These are phyloP conservation scores for Caenorhabditis japonica DNA, from an alignment of 2,888 invertebrate genomes.

Conservation along the genomic window DNA sequence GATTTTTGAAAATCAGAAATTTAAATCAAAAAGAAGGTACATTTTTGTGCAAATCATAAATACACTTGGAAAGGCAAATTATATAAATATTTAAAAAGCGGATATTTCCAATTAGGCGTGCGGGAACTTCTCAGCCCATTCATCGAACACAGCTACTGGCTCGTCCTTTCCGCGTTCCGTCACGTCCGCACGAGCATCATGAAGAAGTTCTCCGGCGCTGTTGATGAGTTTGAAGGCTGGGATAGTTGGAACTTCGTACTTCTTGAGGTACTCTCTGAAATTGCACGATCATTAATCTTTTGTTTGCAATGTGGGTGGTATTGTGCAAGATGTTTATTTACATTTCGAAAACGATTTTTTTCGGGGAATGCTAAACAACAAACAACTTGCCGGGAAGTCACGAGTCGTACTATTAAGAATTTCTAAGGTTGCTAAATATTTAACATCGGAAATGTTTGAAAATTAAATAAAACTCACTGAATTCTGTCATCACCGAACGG, in stretches of 20 bases:
- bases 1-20: too few species aligned
- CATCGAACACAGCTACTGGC: conserved; percentile 40
- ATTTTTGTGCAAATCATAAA: too few species aligned
- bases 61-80: too few species aligned
- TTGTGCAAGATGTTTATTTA: background rate
- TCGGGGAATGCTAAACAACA: too few species aligned
- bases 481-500: conserved; percentile 70
- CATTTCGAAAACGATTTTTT: background rate
- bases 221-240: conserved; percentile 79
- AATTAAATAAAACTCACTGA: conserved; percentile 53
- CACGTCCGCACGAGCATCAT: conserved; percentile 79
- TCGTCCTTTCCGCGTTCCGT: conserved; percentile 55
- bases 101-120: too few species aligned
- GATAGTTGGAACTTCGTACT: conserved; percentile 76
- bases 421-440: too few species aligned
- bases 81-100: too few species aligned
- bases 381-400: too few species aligned
- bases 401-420: too few species aligned
- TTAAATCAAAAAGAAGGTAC: too few species aligned
- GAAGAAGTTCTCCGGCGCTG: conserved; percentile 78
- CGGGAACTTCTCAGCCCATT: conserved; percentile 49
- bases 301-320: too few species aligned
- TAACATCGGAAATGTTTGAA: too few species aligned
- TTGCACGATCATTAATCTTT: background rate
- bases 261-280: conserved; percentile 58